phyloP scores from a whole-genome alignment of 2,888 invertebrate species.

The Nomada ferruginata region DNA sequence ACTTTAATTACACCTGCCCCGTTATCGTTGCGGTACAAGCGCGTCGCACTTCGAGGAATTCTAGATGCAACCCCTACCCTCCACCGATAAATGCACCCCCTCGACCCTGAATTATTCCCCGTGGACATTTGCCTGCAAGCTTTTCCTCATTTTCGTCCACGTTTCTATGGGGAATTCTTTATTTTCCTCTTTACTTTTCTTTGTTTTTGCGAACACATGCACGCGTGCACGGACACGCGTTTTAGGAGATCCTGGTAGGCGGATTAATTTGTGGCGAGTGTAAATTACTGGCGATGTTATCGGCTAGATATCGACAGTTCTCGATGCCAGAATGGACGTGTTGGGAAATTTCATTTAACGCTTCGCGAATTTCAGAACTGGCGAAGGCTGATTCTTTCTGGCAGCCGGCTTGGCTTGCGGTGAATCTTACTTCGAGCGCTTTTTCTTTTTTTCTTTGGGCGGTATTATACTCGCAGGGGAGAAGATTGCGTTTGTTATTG shows the following conservation, averaged over 20 bases:
- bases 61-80: slow-evolving; percentile 30
- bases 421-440: neutral
- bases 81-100: slow-evolving; percentile 22
- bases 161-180: neutral
- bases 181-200: neutral
- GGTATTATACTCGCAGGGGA: neutral
- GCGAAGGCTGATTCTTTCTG: neutral
- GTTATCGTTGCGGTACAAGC: slow-evolving; percentile 53
- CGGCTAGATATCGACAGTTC: slow-evolving; percentile 13
- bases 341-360: slow-evolving; percentile 28
- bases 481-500: too few species aligned
- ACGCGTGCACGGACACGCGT: neutral
- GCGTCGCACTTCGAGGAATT: slow-evolving; percentile 39
- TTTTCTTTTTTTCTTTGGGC: neutral
- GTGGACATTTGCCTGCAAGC: neutral
- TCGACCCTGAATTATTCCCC: slow-evolving; percentile 24
- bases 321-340: neutral
- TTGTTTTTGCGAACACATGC: neutral
- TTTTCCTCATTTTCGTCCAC: neutral
- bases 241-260: neutral
- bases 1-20: slow-evolving; percentile 50
- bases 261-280: neutral
- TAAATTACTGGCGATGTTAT: slow-evolving; percentile 1
- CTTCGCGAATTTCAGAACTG: slow-evolving; percentile 2
- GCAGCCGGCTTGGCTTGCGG: neutral